A percentile compares a stretch with the other conserved stretches of the same genome.
phyloP scores from a whole-genome alignment of 2,888 invertebrate species.

The Pomacea canaliculata region DNA sequence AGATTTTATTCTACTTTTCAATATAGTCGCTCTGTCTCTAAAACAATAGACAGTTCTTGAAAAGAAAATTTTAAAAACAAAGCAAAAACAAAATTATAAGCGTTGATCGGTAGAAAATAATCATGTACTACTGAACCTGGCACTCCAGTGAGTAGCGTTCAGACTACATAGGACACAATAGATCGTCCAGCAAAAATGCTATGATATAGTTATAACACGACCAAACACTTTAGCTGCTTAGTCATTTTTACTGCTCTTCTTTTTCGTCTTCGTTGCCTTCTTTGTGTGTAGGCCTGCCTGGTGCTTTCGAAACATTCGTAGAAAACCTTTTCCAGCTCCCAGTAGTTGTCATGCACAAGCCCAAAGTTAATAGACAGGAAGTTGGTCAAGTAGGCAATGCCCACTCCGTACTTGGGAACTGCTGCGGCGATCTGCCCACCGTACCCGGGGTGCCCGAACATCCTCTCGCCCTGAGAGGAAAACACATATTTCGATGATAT shows the following conservation, averaged over 20 bases:
- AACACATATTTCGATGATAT: not conserved
- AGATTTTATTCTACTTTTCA: no score
- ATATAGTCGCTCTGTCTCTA: no score
- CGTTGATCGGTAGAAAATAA: no score
- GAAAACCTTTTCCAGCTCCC: conserved; percentile 17
- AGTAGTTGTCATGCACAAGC: conserved; percentile 11
- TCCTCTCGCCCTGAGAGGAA: conserved; percentile 37
- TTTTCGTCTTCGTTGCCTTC: not conserved
- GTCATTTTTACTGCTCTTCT: not conserved
- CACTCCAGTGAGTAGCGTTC: no score
- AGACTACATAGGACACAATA: no score
- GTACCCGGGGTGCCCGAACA: conserved; percentile 65
- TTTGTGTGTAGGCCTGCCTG: not conserved
- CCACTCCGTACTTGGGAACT: conserved; percentile 63
- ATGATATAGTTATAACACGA: no score
- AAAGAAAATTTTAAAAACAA: no score
- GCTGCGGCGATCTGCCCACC: conserved; percentile 68
- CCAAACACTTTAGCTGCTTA: no score
- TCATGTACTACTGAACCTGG: no score
- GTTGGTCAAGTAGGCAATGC: conserved; percentile 68
- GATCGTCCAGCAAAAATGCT: no score
- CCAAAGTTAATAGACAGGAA: conserved; percentile 31
- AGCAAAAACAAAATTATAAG: no score
- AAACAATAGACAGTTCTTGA: no score
- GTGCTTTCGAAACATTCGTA: conserved; percentile 29